These are phyloP conservation scores for Periphyllus acericola DNA, from an alignment of 2,888 invertebrate species.

Conservation along the genomic window DNA sequence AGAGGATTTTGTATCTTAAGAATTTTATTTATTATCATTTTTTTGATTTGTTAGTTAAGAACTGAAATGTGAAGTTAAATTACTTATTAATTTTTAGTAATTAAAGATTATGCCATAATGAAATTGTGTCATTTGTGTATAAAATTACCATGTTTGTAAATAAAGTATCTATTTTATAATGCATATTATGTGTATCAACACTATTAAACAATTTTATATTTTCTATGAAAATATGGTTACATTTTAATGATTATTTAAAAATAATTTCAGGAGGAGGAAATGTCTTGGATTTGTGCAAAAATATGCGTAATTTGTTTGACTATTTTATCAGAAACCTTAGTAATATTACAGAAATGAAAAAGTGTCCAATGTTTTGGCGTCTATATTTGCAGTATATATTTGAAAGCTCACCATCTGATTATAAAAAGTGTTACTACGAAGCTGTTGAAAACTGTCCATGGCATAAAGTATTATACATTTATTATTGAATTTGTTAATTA, in stretches of 20 bases:
- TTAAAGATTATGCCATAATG: neutral
- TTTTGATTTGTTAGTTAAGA: too few relatives aligned
- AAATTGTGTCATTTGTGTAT: too few relatives aligned
- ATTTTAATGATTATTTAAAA: neutral
- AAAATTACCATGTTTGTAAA: neutral
- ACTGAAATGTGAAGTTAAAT: too few relatives aligned
- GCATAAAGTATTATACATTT: constrained; percentile 70
- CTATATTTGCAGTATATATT: constrained; percentile 73
- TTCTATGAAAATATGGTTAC: neutral
- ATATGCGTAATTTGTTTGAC: constrained; percentile 47
- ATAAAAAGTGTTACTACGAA: constrained; percentile 69
- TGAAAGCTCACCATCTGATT: constrained; percentile 67
- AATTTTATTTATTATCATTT: too few relatives aligned
- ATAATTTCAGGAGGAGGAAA: constrained; percentile 49
- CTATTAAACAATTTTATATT: neutral
- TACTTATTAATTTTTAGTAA: neutral
- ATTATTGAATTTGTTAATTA: neutral
- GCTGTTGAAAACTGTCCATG: constrained; percentile 75
- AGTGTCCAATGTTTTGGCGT: constrained; percentile 70
- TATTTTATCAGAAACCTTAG: constrained; percentile 54
- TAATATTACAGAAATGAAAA: constrained; percentile 61
- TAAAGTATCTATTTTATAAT: neutral
- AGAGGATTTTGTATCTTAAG: too few relatives aligned
- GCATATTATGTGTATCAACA: neutral
- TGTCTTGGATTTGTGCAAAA: constrained; percentile 45